A percentile compares a stretch with the other conserved stretches of the same genome.
These are phyloP conservation scores for Catharus fuscescens DNA, from an alignment of 2,113 vertebrate species.

Conservation along the genomic window DNA sequence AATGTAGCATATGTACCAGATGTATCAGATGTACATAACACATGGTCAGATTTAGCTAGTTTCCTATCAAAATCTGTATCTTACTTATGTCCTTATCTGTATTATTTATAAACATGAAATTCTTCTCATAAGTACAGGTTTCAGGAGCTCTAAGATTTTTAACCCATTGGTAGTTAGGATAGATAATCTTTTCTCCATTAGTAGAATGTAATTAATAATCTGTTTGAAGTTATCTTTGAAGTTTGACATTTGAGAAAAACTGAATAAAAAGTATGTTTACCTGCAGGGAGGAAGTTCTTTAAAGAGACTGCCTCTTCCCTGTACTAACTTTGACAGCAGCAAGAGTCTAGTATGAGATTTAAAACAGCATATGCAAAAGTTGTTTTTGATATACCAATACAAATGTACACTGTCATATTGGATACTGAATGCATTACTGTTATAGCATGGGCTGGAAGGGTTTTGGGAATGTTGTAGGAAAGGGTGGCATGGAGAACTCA, in stretches of 20 bases:
- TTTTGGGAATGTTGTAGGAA: not conserved
- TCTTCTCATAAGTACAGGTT: not conserved
- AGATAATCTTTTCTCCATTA: not conserved
- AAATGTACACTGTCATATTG: not conserved
- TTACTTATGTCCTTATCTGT: not conserved
- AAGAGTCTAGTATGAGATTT: not conserved
- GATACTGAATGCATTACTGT: not conserved
- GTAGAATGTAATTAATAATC: not conserved
- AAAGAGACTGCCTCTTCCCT: not conserved
- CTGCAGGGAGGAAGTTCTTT: not conserved
- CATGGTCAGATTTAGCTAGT: not conserved
- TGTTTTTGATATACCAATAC: not conserved
- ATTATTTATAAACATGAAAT: not conserved
- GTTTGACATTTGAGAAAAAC: not conserved
- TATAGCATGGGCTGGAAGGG: not conserved
- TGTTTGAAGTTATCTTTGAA: not conserved
- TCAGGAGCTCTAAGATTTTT: not conserved
- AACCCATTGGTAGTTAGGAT: not conserved
- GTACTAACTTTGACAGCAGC: not conserved
- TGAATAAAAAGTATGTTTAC: not conserved
- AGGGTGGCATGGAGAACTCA: not conserved
- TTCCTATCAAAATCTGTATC: not conserved
- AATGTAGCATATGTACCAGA: not conserved
- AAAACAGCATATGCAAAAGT: not conserved
- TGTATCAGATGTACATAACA: not conserved